A percentile compares a stretch with the other conserved stretches of the same genome.
phyloP scores from a whole-genome alignment of 2,797 vertebrate species.

The Apodemus agrarius region DNA sequence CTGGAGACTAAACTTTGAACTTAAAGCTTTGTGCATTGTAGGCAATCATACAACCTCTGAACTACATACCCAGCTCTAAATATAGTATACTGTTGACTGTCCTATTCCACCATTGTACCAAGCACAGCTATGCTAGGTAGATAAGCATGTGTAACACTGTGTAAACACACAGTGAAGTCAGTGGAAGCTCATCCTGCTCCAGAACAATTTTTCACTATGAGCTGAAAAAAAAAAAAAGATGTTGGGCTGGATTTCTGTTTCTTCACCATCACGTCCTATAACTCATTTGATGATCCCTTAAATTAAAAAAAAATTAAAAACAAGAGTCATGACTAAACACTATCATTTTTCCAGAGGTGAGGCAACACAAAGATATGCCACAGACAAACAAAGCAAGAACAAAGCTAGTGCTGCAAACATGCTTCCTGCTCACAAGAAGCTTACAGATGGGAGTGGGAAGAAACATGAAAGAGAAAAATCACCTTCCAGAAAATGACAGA shows the following conservation, averaged over 20 bases:
- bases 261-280: neutral
- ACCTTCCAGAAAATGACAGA: accelerated
- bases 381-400: neutral
- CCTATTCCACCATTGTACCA: neutral
- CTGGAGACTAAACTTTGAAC: neutral
- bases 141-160: neutral
- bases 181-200: neutral
- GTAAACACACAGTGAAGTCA: too few relatives aligned
- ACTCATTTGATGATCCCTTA: neutral
- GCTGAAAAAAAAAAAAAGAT: neutral
- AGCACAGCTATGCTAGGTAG: neutral
- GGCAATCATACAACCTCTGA: neutral
- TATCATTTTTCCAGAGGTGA: neutral
- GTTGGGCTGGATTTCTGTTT: neutral
- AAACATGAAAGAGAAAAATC: neutral
- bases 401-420: accelerated
- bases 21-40: neutral
- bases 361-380: neutral
- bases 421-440: neutral
- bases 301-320: neutral
- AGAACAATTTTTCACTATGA: neutral
- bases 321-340: neutral
- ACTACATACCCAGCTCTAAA: neutral
- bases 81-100: neutral
- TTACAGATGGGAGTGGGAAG: neutral